Evolutionary conservation across 2,113 vertebrate genomes (phyloP).

Genomic region (Hippocampus mohnikei): DNA sequence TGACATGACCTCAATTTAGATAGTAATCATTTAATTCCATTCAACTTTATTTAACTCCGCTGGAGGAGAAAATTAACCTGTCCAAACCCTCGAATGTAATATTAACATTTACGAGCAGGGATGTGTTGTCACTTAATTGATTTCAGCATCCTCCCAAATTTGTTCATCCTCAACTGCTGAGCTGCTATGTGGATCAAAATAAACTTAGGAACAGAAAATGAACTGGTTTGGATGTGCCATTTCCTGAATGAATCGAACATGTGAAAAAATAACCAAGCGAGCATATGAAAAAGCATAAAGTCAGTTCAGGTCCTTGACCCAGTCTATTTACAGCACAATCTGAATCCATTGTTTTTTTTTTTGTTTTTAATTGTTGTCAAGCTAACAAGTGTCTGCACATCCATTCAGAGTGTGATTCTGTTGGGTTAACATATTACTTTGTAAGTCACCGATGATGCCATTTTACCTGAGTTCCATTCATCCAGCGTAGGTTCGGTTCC

Average conservation of each 20-base stretch:
- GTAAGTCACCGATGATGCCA: neutral
- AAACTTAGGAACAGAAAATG: neutral
- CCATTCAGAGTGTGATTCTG: neutral
- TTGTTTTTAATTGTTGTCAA: neutral
- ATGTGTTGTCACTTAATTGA: constrained; percentile 41
- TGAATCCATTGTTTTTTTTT: too few species aligned
- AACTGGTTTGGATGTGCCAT: neutral
- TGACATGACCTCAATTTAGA: constrained; percentile 43
- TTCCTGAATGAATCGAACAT: neutral
- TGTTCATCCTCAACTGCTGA: constrained; percentile 22
- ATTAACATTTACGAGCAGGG: constrained; percentile 23
- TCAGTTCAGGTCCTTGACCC: neutral
- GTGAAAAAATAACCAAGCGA: neutral
- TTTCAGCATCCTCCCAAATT: constrained; percentile 39
- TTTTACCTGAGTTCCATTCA: neutral
- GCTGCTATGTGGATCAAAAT: constrained; percentile 3
- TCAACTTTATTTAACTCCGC: constrained; percentile 39
- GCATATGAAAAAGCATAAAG: neutral
- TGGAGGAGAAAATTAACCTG: constrained; percentile 45
- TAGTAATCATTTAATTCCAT: constrained; percentile 53
- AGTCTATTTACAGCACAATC: neutral
- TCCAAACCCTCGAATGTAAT: constrained; percentile 11
- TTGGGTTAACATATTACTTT: neutral
- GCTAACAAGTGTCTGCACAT: neutral
- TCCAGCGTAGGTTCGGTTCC: neutral